A percentile compares a stretch with the other conserved stretches of the same genome.
phyloP scores from a whole-genome alignment of 2,797 vertebrate species.

The Macropus fuliginosus region DNA sequence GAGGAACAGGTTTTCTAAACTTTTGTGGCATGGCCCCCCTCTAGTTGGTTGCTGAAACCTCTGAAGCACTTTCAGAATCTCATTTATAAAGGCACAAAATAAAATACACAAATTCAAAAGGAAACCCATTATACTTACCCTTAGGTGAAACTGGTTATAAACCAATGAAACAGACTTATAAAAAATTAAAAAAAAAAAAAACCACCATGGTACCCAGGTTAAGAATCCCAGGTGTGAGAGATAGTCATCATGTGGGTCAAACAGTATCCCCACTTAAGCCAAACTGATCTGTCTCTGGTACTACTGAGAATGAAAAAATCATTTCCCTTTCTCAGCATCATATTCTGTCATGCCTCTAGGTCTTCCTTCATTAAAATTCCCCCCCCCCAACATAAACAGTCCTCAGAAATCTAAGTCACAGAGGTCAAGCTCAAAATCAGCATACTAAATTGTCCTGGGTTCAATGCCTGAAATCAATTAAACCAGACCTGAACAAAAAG shows the following conservation, averaged over 20 bases:
- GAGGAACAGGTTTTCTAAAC: not conserved
- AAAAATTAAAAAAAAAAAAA: not conserved
- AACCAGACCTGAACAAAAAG: conserved; percentile 61
- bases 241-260: not conserved
- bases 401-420: conserved; percentile 60
- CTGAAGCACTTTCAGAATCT: not conserved
- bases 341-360: conserved; percentile 9
- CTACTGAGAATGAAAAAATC: not conserved
- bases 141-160: not conserved
- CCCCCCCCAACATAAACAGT: conserved; percentile 41
- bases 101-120: not conserved
- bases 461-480: conserved; percentile 65
- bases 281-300: not conserved
- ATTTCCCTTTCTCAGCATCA: not conserved
- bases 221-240: not conserved
- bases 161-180: not conserved
- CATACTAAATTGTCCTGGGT: conserved; percentile 71
- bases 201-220: not conserved
- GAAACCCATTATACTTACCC: not conserved
- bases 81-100: not conserved
- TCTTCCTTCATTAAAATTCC: conserved; percentile 2
- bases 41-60: not conserved
- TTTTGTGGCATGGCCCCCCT: not conserved
- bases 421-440: conserved; percentile 59
- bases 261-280: not conserved